phyloP scores from a whole-genome alignment of 2,797 vertebrate genomes.

The Tiaroga cobitis region DNA sequence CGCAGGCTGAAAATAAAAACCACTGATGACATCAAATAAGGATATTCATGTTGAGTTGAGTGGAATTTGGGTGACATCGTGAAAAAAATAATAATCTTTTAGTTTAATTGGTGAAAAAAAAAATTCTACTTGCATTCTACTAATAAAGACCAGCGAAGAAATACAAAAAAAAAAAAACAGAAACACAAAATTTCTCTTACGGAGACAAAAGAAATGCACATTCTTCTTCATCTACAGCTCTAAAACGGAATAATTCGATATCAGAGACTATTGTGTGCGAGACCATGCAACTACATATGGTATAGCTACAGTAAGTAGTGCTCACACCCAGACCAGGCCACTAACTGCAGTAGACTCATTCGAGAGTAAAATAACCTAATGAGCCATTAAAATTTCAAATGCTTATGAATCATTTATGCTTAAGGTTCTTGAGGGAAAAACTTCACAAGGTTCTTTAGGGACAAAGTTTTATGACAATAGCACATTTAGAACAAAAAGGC shows the following conservation, averaged over 20 bases:
- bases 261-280: background rate
- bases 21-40: background rate
- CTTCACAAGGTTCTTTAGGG: constrained; percentile 21
- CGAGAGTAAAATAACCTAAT: constrained; percentile 45
- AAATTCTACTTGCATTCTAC: background rate
- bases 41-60: background rate
- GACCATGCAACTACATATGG: background rate
- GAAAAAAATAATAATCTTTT: background rate
- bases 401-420: constrained; percentile 60
- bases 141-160: background rate
- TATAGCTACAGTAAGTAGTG: background rate
- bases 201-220: background rate
- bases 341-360: constrained; percentile 31
- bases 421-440: constrained; percentile 46
- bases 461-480: constrained; percentile 32
- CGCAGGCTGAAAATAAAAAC: background rate
- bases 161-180: background rate
- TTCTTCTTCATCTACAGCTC: background rate
- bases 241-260: background rate
- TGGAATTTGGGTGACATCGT: background rate
- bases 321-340: background rate
- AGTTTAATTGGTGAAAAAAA: background rate
- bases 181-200: background rate
- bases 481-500: constrained; percentile 22
- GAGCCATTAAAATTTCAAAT: constrained; percentile 57